Evolutionary conservation across 1,140 invertebrate species (phyloP).

Genomic region (Leptonema lineaticorne): DNA sequence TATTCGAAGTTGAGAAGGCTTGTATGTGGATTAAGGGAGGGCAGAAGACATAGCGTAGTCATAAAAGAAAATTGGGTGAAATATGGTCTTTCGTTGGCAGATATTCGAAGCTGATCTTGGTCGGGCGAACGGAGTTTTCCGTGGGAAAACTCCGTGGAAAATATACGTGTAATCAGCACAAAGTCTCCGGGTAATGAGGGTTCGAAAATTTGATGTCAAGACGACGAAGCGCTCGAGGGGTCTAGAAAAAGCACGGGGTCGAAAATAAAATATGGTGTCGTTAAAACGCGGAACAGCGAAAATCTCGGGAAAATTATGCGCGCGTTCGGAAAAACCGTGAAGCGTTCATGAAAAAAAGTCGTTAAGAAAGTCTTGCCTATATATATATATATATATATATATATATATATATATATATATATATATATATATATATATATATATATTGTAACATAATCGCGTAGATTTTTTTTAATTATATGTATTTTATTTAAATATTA

Average conservation of each 20-base stretch:
- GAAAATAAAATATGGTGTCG: slow-evolving; percentile 22
- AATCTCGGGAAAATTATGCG: slow-evolving; percentile 1
- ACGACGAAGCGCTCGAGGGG: too few species aligned
- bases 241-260: too few species aligned
- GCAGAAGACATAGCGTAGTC: slow-evolving; percentile 11
- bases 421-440: too few species aligned
- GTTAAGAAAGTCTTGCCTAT: too few species aligned
- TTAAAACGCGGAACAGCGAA: slow-evolving; percentile 10
- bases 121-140: too few species aligned
- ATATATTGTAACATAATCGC: too few species aligned
- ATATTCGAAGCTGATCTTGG: slow-evolving; percentile 14
- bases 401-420: too few species aligned
- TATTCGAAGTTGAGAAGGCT: slow-evolving; percentile 1
- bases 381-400: too few species aligned
- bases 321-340: not conserved
- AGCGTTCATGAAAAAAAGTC: not conserved
- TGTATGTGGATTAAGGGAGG: slow-evolving; percentile 5
- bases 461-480: too few species aligned
- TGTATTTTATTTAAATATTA: too few species aligned
- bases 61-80: slow-evolving; percentile 28
- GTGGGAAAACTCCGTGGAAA: slow-evolving; percentile 5
- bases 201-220: slow-evolving; percentile 16
- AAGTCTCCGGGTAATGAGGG: slow-evolving; percentile 22
- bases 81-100: slow-evolving; percentile 23
- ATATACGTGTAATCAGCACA: slow-evolving; percentile 28